Percentiles rank a stretch among this genome's conserved stretches.
These are phyloP conservation scores for Lomographa bimaculata DNA, from an alignment of 2,888 invertebrate genomes.

Conservation along the genomic window DNA sequence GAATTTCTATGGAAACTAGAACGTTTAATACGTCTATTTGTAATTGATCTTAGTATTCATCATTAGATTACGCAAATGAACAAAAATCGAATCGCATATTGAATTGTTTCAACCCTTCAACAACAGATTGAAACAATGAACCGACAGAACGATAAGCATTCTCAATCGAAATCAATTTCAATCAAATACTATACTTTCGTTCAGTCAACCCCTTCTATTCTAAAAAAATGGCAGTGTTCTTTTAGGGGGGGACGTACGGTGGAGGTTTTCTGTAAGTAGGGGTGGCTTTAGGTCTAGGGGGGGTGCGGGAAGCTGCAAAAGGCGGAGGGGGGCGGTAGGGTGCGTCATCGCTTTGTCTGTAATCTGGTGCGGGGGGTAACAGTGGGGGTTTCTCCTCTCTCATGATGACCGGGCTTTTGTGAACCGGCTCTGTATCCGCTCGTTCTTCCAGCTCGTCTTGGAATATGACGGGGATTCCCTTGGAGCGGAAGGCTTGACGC, in stretches of 20 bases:
- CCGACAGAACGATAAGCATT: constrained; percentile 11
- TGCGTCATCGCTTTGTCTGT: constrained; percentile 84
- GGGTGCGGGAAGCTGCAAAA: constrained; percentile 89
- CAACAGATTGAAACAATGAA: constrained; percentile 10
- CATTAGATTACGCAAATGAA: constrained; percentile 1
- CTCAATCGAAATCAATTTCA: background rate
- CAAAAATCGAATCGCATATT: constrained; percentile 27
- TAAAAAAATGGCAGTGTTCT: constrained; percentile 13
- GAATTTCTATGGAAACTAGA: no score
- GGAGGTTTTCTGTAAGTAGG: constrained; percentile 98
- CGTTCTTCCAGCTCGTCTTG: constrained; percentile 98
- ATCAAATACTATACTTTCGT: constrained; percentile 3
- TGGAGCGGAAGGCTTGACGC: constrained; percentile 91
- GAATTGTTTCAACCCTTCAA: constrained; percentile 5
- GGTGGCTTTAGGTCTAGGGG: constrained; percentile 91
- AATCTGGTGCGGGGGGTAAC: constrained; percentile 89
- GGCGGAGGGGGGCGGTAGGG: constrained; percentile 97
- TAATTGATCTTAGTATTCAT: no score
- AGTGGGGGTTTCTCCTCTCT: constrained; percentile 97
- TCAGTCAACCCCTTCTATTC: constrained; percentile 13
- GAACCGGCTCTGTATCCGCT: constrained; percentile 92
- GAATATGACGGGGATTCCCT: constrained; percentile 97
- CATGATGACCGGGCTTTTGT: constrained; percentile 96
- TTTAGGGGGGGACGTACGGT: constrained; percentile 98
- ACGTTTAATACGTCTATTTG: no score